These are phyloP conservation scores for Ichneumoninae sp. DNA, from an alignment of 2,888 invertebrate genomes.

Conservation along the genomic window DNA sequence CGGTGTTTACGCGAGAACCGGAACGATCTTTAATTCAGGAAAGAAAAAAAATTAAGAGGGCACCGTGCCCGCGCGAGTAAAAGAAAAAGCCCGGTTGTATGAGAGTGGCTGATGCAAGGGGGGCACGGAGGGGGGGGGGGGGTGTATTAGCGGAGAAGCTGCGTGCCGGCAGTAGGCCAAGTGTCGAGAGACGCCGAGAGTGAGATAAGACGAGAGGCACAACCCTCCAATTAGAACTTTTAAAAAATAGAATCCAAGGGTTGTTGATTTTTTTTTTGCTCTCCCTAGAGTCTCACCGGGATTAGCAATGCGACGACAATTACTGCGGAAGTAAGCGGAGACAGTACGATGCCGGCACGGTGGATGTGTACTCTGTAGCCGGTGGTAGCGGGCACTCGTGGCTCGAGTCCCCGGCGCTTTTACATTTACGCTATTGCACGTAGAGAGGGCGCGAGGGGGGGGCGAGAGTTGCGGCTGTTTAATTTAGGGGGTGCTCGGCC, in stretches of 20 bases:
- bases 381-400: not conserved
- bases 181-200: constrained; percentile 49
- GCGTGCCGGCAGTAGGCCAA: constrained; percentile 55
- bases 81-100: too few relatives aligned
- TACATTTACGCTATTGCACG: constrained; percentile 13
- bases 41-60: too few relatives aligned
- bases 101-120: too few relatives aligned
- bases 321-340: not conserved
- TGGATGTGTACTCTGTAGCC: not conserved
- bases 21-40: not conserved
- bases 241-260: constrained; percentile 52
- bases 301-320: constrained; percentile 29
- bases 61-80: too few relatives aligned
- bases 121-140: not conserved
- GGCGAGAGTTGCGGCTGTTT: constrained; percentile 54
- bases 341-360: not conserved
- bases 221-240: constrained; percentile 66
- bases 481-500: constrained; percentile 59
- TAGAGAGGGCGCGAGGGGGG: constrained; percentile 7
- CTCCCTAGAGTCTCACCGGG: constrained; percentile 7
- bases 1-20: not conserved
- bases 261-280: not conserved
- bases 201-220: constrained; percentile 56
- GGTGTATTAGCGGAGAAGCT: not conserved
- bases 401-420: constrained; percentile 9